Conservation (phyloP, 2,113 vertebrate species). For the Lanius ludovicianus region DNA sequence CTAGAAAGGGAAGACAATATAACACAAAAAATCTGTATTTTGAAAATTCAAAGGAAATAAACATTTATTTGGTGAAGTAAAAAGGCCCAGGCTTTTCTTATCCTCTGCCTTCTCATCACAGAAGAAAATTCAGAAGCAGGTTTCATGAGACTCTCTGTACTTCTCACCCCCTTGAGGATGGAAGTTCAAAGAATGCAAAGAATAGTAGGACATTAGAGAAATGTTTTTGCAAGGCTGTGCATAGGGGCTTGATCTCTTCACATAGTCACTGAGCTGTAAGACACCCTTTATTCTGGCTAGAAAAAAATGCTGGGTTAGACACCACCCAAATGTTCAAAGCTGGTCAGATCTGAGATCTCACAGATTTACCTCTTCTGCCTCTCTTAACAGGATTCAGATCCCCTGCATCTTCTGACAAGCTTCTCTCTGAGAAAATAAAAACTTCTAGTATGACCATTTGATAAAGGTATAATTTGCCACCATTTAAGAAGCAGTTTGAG, state of each 20-base stretch:
- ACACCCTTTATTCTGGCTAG: neutral
- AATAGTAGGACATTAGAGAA: neutral
- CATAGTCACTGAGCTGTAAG: neutral
- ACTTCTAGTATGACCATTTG: neutral
- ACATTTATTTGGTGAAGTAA: neutral
- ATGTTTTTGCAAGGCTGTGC: neutral
- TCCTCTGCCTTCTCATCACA: neutral
- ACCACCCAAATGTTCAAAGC: constrained; percentile 3
- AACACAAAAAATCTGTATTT: neutral
- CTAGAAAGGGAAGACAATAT: neutral
- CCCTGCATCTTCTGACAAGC: neutral
- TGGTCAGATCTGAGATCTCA: neutral
- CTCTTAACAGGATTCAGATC: neutral
- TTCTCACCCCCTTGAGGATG: neutral
- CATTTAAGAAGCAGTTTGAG: neutral
- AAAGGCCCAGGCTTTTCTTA: neutral
- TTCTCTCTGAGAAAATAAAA: neutral
- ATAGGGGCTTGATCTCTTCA: neutral
- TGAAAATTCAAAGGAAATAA: neutral
- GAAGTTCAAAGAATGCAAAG: constrained; percentile 12
- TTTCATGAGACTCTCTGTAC: neutral
- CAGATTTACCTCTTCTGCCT: neutral
- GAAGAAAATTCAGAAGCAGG: neutral
- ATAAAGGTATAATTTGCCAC: neutral
- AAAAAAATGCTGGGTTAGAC: neutral